Percentiles rank a stretch among this genome's conserved stretches.
phyloP scores from a whole-genome alignment of 2,113 vertebrate species.

The Campylorhamphus procurvoides region DNA sequence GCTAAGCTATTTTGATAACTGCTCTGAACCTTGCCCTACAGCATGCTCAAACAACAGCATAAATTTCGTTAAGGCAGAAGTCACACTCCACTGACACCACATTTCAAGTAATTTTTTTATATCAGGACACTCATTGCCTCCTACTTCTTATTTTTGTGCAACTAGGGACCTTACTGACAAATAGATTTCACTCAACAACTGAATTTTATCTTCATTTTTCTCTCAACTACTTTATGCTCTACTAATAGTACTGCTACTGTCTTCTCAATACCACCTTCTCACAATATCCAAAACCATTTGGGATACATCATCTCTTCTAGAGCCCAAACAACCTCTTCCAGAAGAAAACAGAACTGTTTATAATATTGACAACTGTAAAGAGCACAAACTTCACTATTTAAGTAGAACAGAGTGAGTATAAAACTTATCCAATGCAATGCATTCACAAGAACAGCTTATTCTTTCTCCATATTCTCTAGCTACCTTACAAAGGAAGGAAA shows the following conservation, averaged over 20 bases:
- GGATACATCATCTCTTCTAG: neutral
- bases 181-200: neutral
- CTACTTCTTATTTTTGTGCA: neutral
- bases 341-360: neutral
- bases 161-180: neutral
- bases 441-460: neutral
- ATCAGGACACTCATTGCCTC: neutral
- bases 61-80: neutral
- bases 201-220: neutral
- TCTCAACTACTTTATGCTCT: neutral
- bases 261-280: neutral
- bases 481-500: neutral
- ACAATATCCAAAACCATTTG: neutral
- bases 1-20: neutral
- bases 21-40: neutral
- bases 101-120: neutral
- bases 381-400: neutral
- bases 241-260: neutral
- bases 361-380: neutral
- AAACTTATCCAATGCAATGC: neutral
- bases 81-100: neutral
- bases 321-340: neutral
- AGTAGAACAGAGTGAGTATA: neutral
- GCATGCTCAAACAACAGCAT: neutral
- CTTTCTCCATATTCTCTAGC: neutral